Evolutionary conservation across 2,113 vertebrate genomes (phyloP).

Genomic region (Aspiorhynchus laticeps): DNA sequence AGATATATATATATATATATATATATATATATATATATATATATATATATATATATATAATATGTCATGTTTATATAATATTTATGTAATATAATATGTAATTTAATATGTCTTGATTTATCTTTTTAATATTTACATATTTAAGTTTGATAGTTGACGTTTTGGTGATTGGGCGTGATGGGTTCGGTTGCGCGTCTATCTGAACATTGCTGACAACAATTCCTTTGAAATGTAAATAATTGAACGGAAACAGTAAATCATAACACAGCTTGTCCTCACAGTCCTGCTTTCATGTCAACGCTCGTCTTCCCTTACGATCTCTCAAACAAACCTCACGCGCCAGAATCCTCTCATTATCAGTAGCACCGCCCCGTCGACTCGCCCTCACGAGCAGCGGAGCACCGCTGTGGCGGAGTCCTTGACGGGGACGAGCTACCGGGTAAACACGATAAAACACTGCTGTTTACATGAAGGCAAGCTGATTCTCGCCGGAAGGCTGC

Average conservation of each 20-base stretch:
- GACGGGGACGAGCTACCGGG: conserved; percentile 42
- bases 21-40: no score
- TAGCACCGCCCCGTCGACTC: conserved; percentile 50
- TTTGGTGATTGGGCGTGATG: no score
- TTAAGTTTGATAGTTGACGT: background rate
- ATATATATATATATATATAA: no score
- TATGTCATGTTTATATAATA: no score
- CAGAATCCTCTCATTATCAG: conserved; percentile 11
- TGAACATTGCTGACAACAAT: no score
- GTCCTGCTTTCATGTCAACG: conserved; percentile 50
- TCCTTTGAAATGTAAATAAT: background rate
- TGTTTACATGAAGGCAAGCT: conserved; percentile 49
- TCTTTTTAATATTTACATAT: no score
- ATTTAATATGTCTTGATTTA: no score
- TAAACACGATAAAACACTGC: conserved; percentile 35
- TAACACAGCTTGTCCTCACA: background rate
- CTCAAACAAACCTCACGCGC: conserved; percentile 36
- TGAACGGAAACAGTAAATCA: background rate
- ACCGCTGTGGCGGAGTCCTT: conserved; percentile 62
- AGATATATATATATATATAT: no score
- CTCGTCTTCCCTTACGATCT: conserved; percentile 38
- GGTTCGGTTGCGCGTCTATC: no score
- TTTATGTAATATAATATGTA: no score
- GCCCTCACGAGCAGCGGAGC: conserved; percentile 57
- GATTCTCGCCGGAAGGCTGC: conserved; percentile 18